Percentiles rank a stretch among this genome's conserved stretches.
Evolutionary conservation across 2,888 invertebrate species (phyloP).

Genomic region (Clanis bilineata): DNA sequence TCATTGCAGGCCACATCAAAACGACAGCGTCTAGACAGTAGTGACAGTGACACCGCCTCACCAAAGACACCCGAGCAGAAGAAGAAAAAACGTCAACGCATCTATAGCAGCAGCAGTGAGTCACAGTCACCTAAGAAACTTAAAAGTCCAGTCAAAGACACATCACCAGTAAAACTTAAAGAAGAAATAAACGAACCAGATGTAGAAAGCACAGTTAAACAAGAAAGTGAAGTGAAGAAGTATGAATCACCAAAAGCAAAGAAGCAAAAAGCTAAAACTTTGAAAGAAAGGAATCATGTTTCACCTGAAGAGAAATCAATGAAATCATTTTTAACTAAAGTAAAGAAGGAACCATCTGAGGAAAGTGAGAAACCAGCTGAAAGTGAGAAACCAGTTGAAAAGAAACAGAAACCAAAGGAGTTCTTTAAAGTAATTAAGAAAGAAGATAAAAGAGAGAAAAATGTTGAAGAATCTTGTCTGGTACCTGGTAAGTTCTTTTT

Average conservation of each 20-base stretch:
- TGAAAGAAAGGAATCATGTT: slow-evolving; percentile 10
- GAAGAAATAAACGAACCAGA: slow-evolving; percentile 19
- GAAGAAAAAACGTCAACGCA: slow-evolving; percentile 60
- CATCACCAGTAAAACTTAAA: slow-evolving; percentile 1
- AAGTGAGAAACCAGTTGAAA: slow-evolving; percentile 29
- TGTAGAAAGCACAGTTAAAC: slow-evolving; percentile 38
- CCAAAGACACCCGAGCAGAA: slow-evolving; percentile 29
- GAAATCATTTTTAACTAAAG: slow-evolving; percentile 22
- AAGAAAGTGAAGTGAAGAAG: slow-evolving; percentile 46
- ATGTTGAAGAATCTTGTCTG: background rate
- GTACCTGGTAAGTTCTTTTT: background rate
- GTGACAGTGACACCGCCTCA: slow-evolving; percentile 50
- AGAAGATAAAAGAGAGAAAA: slow-evolving; percentile 22
- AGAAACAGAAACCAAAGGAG: slow-evolving; percentile 22
- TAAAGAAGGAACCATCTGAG: slow-evolving; percentile 19
- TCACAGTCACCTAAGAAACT: slow-evolving; percentile 29
- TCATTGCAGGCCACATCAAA: slow-evolving; percentile 37
- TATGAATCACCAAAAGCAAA: slow-evolving; percentile 58
- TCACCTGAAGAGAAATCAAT: slow-evolving; percentile 19
- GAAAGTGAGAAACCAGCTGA: slow-evolving; percentile 26
- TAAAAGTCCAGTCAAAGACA: background rate
- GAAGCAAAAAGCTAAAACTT: slow-evolving; percentile 28
- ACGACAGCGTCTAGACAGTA: slow-evolving; percentile 58
- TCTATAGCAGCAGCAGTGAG: slow-evolving; percentile 69
- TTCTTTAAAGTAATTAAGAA: slow-evolving; percentile 27